Evolutionary conservation across 2,888 invertebrate species (phyloP), one percentile per base, ranked within the genome.

Genomic region (Ligdia adustata): DNA sequence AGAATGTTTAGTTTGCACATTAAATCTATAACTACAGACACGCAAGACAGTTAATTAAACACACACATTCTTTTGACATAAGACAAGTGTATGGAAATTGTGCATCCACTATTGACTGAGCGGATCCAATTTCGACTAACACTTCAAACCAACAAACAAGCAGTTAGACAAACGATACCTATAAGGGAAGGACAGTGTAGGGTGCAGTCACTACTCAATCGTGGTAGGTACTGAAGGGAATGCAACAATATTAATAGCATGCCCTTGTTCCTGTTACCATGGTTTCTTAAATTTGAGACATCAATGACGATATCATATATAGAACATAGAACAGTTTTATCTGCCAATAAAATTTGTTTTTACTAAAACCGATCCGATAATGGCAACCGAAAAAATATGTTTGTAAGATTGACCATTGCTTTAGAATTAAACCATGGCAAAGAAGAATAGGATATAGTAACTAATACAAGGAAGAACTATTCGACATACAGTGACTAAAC

Each of bases 211-310:
- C 74, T 66, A 62, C 55, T 50, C 48, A 52, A 35, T 39, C 62
- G 65, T 73, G 64, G 70, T 78, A 71, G 63, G 71, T 77, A 80
- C 72, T 78, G 74, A 78, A 75, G 69, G 48, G 55, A 68, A 57
- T 61, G 75, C 79, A 81, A 80, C 81, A 81, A 75, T 75, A 77
- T 58, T 74, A 75, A 75, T 69, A 60, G 55, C 72, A 77, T 77
- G 76, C 75, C 64, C n/a, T n/a, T n/a, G n/a, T n/a, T n/a, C n/a
- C 61, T 62, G 64, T 62, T 64, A 74, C 75, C 77, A 76, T 79
- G 73, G 73, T 68, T 66, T 72, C 67, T 63, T 61, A 54, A 33
- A 5, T 13, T 45, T 6, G n/a, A 12, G 26, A 12, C 9, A 32
- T 12, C 4, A 11, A 28, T 27, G 9, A 3, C 12, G 12, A 33